A percentile compares a stretch with the other conserved stretches of the same genome.
These are phyloP conservation scores for Leptobrachium ailaonicum DNA, from an alignment of 2,113 vertebrate species.

Conservation along the genomic window DNA sequence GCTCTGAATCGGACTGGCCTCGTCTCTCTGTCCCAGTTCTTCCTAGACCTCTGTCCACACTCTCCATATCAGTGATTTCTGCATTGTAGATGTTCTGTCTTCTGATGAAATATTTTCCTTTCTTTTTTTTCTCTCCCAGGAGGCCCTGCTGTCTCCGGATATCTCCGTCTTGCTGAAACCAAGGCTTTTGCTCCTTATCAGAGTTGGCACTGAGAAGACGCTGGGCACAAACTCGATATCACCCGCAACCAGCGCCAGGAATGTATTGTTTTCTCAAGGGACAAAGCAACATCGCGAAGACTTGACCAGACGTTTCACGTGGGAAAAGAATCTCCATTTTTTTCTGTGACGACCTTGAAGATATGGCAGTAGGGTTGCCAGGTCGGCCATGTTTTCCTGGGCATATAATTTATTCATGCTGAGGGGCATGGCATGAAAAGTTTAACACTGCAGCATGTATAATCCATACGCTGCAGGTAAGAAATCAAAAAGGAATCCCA, in stretches of 20 bases:
- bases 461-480: too few species aligned
- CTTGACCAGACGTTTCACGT: slow-evolving; percentile 13
- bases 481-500: too few species aligned
- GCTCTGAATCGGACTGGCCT: not conserved
- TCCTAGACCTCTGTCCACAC: not conserved
- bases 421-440: too few species aligned
- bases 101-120: not conserved
- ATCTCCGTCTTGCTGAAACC: slow-evolving; percentile 7
- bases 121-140: not conserved
- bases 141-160: not conserved
- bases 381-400: too few species aligned
- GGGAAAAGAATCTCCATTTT: slow-evolving; percentile 19
- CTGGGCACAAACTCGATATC: slow-evolving; percentile 26
- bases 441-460: too few species aligned
- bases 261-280: slow-evolving; percentile 44
- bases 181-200: slow-evolving; percentile 18
- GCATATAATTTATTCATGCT: too few species aligned
- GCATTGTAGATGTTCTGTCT: not conserved
- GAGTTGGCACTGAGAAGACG: slow-evolving; percentile 18
- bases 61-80: not conserved
- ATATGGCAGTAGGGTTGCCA: too few species aligned
- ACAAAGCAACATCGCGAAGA: slow-evolving; percentile 12
- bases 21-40: not conserved
- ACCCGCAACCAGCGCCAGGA: slow-evolving; percentile 32
- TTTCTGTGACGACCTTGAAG: not conserved